A percentile compares a stretch with the other conserved stretches of the same genome.
phyloP scores from a whole-genome alignment of 2,113 vertebrate genomes.

The Gnathonemus echidnorhynchus region DNA sequence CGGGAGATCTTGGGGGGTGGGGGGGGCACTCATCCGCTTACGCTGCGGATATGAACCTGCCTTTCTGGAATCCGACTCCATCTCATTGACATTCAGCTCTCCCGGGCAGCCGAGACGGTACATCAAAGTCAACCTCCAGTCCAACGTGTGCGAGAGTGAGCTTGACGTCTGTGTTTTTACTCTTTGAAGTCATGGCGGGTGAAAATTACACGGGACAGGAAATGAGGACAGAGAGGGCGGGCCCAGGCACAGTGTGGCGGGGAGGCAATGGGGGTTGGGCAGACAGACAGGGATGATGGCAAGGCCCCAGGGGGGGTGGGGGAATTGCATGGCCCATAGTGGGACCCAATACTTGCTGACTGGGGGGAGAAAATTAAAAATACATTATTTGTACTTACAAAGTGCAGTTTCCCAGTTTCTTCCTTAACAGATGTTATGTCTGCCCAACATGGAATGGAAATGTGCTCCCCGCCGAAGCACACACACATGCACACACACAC shows the following conservation, averaged over 20 bases:
- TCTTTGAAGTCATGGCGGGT: not conserved
- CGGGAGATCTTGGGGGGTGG: not conserved
- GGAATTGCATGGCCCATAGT: not conserved
- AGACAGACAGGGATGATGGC: not conserved
- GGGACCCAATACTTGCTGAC: conserved; percentile 3
- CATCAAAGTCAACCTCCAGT: not conserved
- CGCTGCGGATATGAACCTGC: not conserved
- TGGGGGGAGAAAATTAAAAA: not conserved
- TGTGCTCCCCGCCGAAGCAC: not conserved
- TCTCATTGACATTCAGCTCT: not conserved
- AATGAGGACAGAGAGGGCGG: not conserved
- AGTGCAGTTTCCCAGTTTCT: not conserved
- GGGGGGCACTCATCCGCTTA: not conserved
- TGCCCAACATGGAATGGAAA: not conserved
- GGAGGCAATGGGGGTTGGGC: not conserved
- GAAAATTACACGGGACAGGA: not conserved
- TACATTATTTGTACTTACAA: conserved; percentile 1
- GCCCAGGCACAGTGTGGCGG: not conserved
- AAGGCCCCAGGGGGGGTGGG: not conserved
- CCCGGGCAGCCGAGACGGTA: not conserved
- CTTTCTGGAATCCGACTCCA: not conserved
- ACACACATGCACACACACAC: not conserved
- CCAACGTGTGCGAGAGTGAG: not conserved
- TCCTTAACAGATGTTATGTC: not conserved
- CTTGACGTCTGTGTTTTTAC: not conserved